These are phyloP conservation scores for Aphodius granarius DNA, from an alignment of 2,888 invertebrate genomes.

Conservation along the genomic window DNA sequence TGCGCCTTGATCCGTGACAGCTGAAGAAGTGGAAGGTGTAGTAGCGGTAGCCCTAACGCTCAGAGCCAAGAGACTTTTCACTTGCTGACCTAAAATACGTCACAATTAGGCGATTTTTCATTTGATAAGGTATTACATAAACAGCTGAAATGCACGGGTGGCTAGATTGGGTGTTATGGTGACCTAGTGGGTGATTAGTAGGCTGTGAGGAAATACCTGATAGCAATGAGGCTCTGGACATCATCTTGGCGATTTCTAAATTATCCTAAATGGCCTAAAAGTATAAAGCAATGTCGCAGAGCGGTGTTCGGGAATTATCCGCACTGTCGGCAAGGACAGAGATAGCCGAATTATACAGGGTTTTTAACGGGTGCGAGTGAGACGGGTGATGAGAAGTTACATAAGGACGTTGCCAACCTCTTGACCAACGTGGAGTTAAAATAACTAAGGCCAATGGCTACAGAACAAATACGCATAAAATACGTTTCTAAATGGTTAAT, in stretches of 20 bases:
- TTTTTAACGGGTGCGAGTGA: neutral
- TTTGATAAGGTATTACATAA: slow-evolving; percentile 20
- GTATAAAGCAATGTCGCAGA: neutral
- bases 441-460: neutral
- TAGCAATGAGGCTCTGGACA: slow-evolving; percentile 25
- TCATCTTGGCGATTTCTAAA: slow-evolving; percentile 15
- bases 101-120: slow-evolving; percentile 4
- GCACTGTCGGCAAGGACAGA: neutral
- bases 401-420: neutral
- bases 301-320: neutral
- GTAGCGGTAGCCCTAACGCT: slow-evolving; percentile 19
- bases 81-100: slow-evolving; percentile 18
- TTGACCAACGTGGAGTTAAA: neutral
- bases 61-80: slow-evolving; percentile 16
- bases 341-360: neutral
- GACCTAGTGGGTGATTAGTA: neutral
- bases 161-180: neutral
- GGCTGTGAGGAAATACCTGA: slow-evolving; percentile 19
- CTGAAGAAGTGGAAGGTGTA: slow-evolving; percentile 19
- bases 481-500: no score
- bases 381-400: neutral
- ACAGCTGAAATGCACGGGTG: slow-evolving; percentile 16
- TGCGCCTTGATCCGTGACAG: slow-evolving; percentile 6
- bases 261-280: slow-evolving; percentile 7
- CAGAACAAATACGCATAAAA: no score